phyloP scores from a whole-genome alignment of 2,113 vertebrate genomes.

The Lanius collurio region DNA sequence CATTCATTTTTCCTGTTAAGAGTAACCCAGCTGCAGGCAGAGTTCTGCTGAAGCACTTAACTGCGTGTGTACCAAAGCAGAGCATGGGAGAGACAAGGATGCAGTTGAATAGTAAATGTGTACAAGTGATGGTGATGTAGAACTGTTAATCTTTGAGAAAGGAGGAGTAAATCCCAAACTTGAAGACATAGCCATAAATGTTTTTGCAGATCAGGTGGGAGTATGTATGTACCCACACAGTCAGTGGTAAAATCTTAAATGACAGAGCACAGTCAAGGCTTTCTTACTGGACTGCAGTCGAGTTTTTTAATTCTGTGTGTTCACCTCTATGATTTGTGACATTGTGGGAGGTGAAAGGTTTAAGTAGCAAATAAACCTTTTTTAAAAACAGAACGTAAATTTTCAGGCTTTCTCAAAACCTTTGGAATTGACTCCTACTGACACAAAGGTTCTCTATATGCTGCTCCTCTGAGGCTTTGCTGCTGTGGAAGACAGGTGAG shows the following conservation, averaged over 20 bases:
- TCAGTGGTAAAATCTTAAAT: background rate
- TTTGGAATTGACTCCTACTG: background rate
- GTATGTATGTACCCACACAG: background rate
- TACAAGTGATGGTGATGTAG: background rate
- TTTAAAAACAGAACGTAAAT: background rate
- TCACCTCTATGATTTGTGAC: background rate
- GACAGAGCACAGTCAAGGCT: background rate
- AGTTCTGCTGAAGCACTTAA: conserved; percentile 31
- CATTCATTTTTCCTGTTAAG: conserved; percentile 28
- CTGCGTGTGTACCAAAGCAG: background rate
- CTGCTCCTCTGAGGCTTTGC: background rate
- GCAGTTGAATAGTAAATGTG: background rate
- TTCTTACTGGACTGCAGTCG: background rate
- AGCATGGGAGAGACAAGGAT: background rate
- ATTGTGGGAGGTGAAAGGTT: background rate
- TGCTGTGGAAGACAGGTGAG: background rate
- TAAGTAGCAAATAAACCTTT: background rate
- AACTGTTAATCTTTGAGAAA: background rate
- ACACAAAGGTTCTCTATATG: background rate
- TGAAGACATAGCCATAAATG: background rate
- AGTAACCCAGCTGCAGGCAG: conserved; percentile 5
- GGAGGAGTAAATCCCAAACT: background rate
- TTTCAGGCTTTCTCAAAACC: background rate
- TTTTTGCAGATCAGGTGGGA: background rate
- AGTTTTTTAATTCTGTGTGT: background rate